Evolutionary conservation across 2,888 invertebrate species (phyloP).

Genomic region (Erebia epiphron): DNA sequence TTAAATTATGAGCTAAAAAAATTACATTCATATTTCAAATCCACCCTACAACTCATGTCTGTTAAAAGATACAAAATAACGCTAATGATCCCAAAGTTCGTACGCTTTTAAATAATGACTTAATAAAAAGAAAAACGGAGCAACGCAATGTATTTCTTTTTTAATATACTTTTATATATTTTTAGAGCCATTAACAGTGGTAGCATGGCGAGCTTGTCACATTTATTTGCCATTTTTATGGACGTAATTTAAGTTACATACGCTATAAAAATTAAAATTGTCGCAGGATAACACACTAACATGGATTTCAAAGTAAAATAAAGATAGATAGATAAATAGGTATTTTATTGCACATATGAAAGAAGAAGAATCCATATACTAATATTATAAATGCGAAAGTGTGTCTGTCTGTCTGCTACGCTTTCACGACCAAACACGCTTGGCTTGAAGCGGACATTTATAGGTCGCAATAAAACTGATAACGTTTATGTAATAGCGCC

Average conservation of each 20-base stretch:
- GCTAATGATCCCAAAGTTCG: background rate
- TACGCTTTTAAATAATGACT: conserved; percentile 6
- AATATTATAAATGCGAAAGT: too few species aligned
- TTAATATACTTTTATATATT: conserved; percentile 18
- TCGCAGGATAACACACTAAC: conserved; percentile 16
- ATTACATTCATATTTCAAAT: too few species aligned
- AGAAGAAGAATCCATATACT: too few species aligned
- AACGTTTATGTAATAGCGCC: conserved; percentile 37
- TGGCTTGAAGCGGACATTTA: conserved; percentile 36
- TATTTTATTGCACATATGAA: too few species aligned
- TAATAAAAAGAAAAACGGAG: conserved; percentile 5
- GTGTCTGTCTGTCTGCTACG: too few species aligned
- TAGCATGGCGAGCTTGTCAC: conserved; percentile 26
- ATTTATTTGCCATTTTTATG: conserved; percentile 34
- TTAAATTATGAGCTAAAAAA: too few species aligned
- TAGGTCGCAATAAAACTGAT: conserved; percentile 40
- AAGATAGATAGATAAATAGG: too few species aligned
- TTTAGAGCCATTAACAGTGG: conserved; percentile 32
- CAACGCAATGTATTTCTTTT: conserved; percentile 22
- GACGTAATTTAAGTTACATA: conserved; percentile 32
- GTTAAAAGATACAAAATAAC: background rate
- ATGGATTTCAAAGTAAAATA: conserved; percentile 8
- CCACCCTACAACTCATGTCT: too few species aligned
- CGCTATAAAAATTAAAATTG: conserved; percentile 16
- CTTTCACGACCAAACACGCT: conserved; percentile 34